These are phyloP conservation scores for Triplophysa yarkandensis DNA, from an alignment of 2,797 vertebrate genomes.

Conservation along the genomic window DNA sequence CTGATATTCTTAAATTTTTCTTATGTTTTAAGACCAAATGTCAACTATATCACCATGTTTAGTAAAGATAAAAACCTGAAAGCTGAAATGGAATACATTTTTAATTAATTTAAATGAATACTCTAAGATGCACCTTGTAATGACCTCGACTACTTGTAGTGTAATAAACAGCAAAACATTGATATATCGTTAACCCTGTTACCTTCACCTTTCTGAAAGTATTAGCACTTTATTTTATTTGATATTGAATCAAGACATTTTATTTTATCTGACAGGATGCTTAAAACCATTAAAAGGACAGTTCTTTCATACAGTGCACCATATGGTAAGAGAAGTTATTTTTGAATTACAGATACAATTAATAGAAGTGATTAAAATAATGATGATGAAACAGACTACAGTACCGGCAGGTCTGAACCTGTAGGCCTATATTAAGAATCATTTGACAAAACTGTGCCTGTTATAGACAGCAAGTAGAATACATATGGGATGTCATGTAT, in stretches of 20 bases:
- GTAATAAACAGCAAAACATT: not conserved
- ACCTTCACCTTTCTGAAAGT: too few relatives aligned
- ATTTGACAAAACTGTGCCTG: not conserved
- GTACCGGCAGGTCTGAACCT: slow-evolving; percentile 24
- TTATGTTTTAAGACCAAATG: too few relatives aligned
- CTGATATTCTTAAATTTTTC: too few relatives aligned
- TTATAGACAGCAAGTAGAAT: not conserved
- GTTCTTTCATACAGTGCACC: not conserved
- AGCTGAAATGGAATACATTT: too few relatives aligned
- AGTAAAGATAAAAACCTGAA: too few relatives aligned
- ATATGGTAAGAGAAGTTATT: not conserved
- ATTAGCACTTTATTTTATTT: too few relatives aligned
- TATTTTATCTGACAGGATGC: not conserved
- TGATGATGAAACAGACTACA: not conserved
- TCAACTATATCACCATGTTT: too few relatives aligned
- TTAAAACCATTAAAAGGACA: not conserved
- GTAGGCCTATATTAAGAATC: slow-evolving; percentile 21
- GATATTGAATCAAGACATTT: too few relatives aligned
- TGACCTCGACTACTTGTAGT: not conserved
- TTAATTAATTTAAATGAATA: too few relatives aligned
- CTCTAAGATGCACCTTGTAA: not conserved
- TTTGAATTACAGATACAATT: not conserved
- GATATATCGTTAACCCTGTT: not conserved
- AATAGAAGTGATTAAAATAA: not conserved
- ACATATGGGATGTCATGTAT: slow-evolving; percentile 4